A percentile compares a stretch with the other conserved stretches of the same genome.
These are phyloP conservation scores for Crax fasciolata DNA, from an alignment of 2,797 vertebrate genomes.

Conservation along the genomic window DNA sequence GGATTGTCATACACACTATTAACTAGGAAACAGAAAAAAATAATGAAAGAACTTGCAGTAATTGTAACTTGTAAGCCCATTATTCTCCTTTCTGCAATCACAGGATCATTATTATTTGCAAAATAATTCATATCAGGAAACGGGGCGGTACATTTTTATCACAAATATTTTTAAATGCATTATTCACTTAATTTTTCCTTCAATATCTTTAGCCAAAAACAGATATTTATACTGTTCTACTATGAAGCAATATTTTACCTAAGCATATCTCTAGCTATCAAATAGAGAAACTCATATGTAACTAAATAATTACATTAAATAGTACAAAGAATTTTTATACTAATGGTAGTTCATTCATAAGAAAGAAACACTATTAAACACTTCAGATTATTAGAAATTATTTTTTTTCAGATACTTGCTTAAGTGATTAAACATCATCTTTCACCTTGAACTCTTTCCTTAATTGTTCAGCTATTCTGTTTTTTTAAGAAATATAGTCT, in stretches of 20 bases:
- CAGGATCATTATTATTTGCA: slow-evolving; percentile 33
- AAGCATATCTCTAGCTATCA: neutral
- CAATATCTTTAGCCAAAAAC: neutral
- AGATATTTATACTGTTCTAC: neutral
- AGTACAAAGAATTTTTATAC: neutral
- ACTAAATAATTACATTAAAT: neutral
- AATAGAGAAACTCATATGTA: neutral
- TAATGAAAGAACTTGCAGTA: slow-evolving; percentile 17
- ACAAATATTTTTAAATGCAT: neutral
- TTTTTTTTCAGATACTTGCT: neutral
- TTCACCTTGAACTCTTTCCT: neutral
- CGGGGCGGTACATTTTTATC: neutral
- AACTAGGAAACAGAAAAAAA: slow-evolving; percentile 20
- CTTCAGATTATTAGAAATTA: slow-evolving; percentile 15
- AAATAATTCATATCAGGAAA: neutral
- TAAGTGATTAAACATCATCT: neutral
- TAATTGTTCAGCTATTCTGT: neutral
- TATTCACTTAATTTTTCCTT: neutral
- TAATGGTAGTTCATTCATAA: neutral
- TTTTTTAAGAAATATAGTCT: neutral
- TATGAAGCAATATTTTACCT: neutral
- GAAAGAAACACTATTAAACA: neutral
- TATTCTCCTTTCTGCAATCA: slow-evolving; percentile 40
- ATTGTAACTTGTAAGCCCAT: slow-evolving; percentile 19
- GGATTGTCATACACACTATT: slow-evolving; percentile 28